Percentiles rank a stretch among this genome's conserved stretches.
These are phyloP conservation scores for Geophilus truncorum DNA, from an alignment of 2,888 invertebrate genomes.

Conservation along the genomic window DNA sequence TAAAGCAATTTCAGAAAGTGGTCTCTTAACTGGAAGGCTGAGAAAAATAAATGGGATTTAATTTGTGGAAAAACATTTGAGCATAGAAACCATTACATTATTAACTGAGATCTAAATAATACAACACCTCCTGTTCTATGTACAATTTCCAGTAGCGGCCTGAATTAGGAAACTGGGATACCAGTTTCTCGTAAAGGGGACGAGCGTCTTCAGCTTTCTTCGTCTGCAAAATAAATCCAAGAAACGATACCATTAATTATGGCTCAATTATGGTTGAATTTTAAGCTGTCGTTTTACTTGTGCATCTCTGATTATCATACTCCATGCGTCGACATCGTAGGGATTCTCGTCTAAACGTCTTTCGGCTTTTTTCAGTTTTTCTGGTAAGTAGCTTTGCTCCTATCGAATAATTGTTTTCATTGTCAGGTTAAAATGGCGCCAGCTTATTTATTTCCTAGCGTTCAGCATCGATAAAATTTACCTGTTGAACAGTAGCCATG, in stretches of 20 bases:
- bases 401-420: constrained; percentile 14
- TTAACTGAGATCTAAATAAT: constrained; percentile 34
- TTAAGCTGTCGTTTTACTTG: constrained; percentile 58
- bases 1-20: not conserved
- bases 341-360: constrained; percentile 69
- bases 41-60: not conserved
- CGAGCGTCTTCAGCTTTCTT: constrained; percentile 72
- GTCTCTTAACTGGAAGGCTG: not conserved
- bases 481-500: not conserved
- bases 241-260: not conserved
- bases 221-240: constrained; percentile 44
- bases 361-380: constrained; percentile 52
- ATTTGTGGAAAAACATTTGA: not conserved
- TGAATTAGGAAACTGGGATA: constrained; percentile 88
- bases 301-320: constrained; percentile 86
- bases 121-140: constrained; percentile 85
- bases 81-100: not conserved
- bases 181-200: constrained; percentile 87
- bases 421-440: not conserved
- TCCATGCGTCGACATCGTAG: constrained; percentile 98
- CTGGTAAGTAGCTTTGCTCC: constrained; percentile 42
- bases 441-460: not conserved
- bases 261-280: constrained; percentile 54
- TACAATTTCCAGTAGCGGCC: constrained; percentile 99
- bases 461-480: not conserved